These are phyloP conservation scores for Sycobia sp. DNA, from an alignment of 1,140 invertebrate genomes.

Conservation along the genomic window DNA sequence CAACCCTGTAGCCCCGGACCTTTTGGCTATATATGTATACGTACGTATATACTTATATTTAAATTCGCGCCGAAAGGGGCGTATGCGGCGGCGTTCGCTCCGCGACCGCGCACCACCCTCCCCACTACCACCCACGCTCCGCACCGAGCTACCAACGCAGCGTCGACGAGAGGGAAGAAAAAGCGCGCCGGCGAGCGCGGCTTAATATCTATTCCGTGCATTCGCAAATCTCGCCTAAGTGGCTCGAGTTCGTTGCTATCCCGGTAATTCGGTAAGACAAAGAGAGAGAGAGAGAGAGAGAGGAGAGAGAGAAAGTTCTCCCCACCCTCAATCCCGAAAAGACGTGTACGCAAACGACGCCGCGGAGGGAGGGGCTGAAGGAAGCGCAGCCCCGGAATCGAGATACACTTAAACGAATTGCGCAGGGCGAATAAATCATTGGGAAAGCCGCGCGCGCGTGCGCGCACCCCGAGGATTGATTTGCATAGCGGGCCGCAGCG, in stretches of 20 bases:
- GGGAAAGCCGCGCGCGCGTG: too few relatives aligned
- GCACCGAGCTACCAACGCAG: too few relatives aligned
- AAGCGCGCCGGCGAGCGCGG: background rate
- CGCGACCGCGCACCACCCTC: background rate
- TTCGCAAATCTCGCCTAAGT: constrained; percentile 42
- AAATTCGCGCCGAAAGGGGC: constrained; percentile 51
- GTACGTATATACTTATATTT: constrained; percentile 58
- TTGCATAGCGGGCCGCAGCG: constrained; percentile 53
- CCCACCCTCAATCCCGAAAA: too few relatives aligned
- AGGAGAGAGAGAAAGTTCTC: too few relatives aligned
- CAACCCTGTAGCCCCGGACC: too few relatives aligned
- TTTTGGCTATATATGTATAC: constrained; percentile 60
- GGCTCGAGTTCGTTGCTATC: constrained; percentile 22
- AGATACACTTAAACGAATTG: constrained; percentile 63
- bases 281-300: too few relatives aligned
- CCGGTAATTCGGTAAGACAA: too few relatives aligned
- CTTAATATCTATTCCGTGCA: constrained; percentile 34
- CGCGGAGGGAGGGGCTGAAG: background rate
- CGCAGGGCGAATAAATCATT: constrained; percentile 56
- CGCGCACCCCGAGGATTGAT: constrained; percentile 55
- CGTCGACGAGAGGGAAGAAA: background rate
- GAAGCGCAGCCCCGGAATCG: constrained; percentile 53
- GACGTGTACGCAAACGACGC: too few relatives aligned
- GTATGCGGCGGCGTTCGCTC: constrained; percentile 32
- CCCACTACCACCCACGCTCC: too few relatives aligned